Base-by-base conservation (phyloP, 2,797 vertebrate genomes). In the Peromyscus attwateri region DNA sequence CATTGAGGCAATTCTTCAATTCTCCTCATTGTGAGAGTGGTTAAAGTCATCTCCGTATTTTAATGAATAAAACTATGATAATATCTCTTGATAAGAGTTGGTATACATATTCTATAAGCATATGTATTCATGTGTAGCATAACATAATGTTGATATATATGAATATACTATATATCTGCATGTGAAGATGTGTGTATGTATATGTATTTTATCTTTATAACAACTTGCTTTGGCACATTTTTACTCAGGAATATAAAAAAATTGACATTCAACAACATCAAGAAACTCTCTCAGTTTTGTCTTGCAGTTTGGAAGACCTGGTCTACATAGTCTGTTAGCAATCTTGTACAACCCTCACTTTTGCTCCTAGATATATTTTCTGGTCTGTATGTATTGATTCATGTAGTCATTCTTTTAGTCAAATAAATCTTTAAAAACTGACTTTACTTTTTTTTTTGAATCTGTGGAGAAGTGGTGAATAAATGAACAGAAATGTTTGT, bases 1-100 rank as follows among this genome's bases (percentile, higher is more conserved):
- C 40, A 77, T 1, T 40, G 31, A 92, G 34, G 10, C 46, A 75
- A 73, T 94, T 80, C 57, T 95, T 91, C 49, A 93, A 46, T 90
- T 76, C 3, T 82, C 13, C 25, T 83, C 14, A 68, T 79, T 64
- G 55, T 83, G 80, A 62, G 11, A 57, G 14, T 43, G 57, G 27
- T 40, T 79, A 75, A 92, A 87, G 81, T 73, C 25, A 87, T 89
- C n/a, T 75, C 4, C 14, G 14, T n/a, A 19, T 87, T 87, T 55
- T 82, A 89, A 95, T 60, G 11, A 95, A n/a, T 73, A 79, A 85
- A 27, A 77, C 23, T 29, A n/a, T 71, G 14, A 70, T 57, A 49
- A 27, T 64, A 57, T 81, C 5, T 77, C 3, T 96, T 9, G 19
- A 31, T 11, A 75, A 43, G 7, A 46, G 2, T 49, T 4, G 29